Evolutionary conservation across 2,113 vertebrate genomes (phyloP).

Genomic region (Microtus ochrogaster): DNA sequence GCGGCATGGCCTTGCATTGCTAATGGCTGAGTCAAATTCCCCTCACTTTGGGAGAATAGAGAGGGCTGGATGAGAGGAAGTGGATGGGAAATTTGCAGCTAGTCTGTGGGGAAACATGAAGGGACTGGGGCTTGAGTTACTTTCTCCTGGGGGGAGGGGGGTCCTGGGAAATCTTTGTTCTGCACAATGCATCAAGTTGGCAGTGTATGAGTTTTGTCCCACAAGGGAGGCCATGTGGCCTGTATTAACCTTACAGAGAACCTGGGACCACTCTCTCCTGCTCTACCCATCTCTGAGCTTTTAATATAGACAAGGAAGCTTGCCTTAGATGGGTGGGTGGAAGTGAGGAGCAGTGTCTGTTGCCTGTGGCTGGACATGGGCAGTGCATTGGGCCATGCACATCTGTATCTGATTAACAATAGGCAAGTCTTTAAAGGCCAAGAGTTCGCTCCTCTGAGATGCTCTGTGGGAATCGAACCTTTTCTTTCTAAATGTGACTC

Average conservation of each 20-base stretch:
- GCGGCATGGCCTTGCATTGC: neutral
- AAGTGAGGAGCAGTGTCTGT: neutral
- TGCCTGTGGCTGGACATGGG: fast-evolving
- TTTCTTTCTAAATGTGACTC: constrained; percentile 63
- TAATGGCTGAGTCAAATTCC: neutral
- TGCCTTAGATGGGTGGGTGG: neutral
- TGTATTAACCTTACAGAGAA: neutral
- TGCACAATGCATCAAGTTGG: neutral
- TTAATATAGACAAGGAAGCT: neutral
- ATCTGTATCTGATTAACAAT: neutral
- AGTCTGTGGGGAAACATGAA: neutral
- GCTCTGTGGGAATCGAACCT: neutral
- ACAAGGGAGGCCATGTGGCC: neutral
- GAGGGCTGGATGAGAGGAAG: neutral
- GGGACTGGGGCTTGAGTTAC: fast-evolving
- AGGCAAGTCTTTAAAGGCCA: neutral
- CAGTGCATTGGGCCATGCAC: neutral
- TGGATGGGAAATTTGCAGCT: neutral
- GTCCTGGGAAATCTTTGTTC: neutral
- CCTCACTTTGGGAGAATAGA: neutral
- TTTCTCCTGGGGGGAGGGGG: neutral
- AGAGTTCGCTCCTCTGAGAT: neutral
- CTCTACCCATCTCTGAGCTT: neutral
- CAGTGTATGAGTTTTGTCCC: neutral
- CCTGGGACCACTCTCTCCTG: neutral